phyloP scores from a whole-genome alignment of 1,140 invertebrate species.

The Neodiprion fabricii region DNA sequence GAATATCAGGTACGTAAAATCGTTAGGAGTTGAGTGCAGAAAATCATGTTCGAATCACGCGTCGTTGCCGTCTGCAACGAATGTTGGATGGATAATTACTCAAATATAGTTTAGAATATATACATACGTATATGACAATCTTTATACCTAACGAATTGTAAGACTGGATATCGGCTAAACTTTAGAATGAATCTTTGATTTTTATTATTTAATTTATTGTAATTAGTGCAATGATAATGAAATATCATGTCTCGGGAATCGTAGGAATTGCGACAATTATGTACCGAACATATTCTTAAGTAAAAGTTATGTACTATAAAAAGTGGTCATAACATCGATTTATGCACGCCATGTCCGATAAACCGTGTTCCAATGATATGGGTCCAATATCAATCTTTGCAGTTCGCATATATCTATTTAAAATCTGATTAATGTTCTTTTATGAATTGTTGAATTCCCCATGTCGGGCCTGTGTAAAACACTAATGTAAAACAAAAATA shows the following conservation, averaged over 20 bases:
- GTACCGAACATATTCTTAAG: too few species aligned
- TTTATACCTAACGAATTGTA: not conserved
- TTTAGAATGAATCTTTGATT: not conserved
- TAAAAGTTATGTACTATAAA: too few species aligned
- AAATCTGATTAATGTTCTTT: too few species aligned
- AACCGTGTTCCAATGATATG: slow-evolving; percentile 3
- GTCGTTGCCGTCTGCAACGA: too few species aligned
- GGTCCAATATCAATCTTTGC: not conserved
- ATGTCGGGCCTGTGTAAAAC: not conserved
- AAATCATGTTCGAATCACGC: not conserved
- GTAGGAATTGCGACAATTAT: too few species aligned
- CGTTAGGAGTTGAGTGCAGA: not conserved
- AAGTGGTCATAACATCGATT: not conserved
- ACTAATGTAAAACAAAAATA: not conserved
- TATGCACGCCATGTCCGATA: not conserved
- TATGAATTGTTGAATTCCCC: not conserved
- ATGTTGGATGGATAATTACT: not conserved
- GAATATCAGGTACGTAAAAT: not conserved
- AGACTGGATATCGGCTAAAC: not conserved
- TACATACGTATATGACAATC: not conserved
- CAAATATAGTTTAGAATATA: not conserved
- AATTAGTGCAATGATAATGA: too few species aligned
- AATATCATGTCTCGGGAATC: too few species aligned
- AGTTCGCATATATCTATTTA: too few species aligned
- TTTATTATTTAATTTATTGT: too few species aligned